Percentiles rank a stretch among this genome's conserved stretches.
Evolutionary conservation across 2,888 invertebrate genomes (phyloP).

Genomic region (Crossocerus cetratus): DNA sequence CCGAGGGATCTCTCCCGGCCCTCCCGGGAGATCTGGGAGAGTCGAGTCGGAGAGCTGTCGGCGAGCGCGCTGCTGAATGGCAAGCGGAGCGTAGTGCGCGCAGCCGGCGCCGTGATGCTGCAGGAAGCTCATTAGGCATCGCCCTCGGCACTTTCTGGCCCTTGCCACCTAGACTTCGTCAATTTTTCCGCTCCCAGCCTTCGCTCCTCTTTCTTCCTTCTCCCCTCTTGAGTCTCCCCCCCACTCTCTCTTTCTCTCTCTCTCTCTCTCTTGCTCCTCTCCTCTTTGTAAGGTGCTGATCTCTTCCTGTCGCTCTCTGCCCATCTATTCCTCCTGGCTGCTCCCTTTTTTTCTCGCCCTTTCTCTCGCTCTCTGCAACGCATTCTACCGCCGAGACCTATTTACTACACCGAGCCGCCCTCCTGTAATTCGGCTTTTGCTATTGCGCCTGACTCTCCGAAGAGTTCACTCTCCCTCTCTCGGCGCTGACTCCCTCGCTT

Average conservation of each 20-base stretch:
- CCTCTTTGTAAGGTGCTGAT: not conserved
- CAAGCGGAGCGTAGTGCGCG: too few relatives aligned
- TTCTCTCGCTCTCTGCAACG: not conserved
- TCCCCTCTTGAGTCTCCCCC: not conserved
- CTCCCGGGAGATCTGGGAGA: conserved; percentile 18
- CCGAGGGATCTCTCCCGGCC: conserved; percentile 10
- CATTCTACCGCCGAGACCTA: not conserved
- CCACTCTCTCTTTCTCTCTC: not conserved
- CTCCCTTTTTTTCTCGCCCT: not conserved
- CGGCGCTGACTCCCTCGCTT: not conserved
- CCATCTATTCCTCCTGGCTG: conserved; percentile 5
- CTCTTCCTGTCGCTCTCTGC: conserved; percentile 9
- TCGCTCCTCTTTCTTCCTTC: not conserved
- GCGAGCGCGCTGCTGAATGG: conserved; percentile 41
- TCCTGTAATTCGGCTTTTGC: not conserved
- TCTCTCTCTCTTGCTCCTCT: not conserved
- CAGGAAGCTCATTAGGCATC: conserved; percentile 77
- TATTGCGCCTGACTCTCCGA: not conserved
- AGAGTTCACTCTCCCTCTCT: conserved; percentile 40
- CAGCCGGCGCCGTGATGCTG: conserved; percentile 48
- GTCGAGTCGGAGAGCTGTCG: conserved; percentile 47
- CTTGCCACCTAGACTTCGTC: conserved; percentile 54
- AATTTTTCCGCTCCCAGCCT: conserved; percentile 35
- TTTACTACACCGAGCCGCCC: not conserved
- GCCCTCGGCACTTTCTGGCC: conserved; percentile 70